These are phyloP conservation scores for Boloria euphrosyne DNA, from an alignment of 2,888 invertebrate species.

Conservation along the genomic window DNA sequence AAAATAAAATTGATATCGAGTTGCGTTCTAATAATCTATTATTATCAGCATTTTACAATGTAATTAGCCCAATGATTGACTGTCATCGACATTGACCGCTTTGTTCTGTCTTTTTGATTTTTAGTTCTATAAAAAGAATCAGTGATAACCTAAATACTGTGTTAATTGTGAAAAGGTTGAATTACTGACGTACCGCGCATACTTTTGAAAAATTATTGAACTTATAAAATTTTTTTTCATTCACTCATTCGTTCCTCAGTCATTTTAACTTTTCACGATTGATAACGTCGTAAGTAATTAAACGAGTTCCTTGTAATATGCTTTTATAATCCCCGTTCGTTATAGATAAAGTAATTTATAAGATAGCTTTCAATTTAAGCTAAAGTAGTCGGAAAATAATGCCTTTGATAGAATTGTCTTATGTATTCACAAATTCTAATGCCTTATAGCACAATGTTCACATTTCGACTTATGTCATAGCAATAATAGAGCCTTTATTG, in stretches of 20 bases:
- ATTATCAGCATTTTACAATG: slow-evolving; percentile 30
- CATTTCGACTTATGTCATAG: slow-evolving; percentile 14
- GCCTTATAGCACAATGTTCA: slow-evolving; percentile 21
- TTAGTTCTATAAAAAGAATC: slow-evolving; percentile 12
- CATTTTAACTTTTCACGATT: slow-evolving; percentile 23
- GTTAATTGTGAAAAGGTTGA: slow-evolving; percentile 23
- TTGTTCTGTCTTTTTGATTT: slow-evolving; percentile 25
- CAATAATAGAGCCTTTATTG: slow-evolving; percentile 26
- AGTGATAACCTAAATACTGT: slow-evolving; percentile 18
- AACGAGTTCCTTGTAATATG: slow-evolving; percentile 34
- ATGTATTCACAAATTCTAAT: slow-evolving; percentile 14
- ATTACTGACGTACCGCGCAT: slow-evolving; percentile 13
- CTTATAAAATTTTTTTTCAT: background rate
- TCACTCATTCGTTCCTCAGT: slow-evolving; percentile 9
- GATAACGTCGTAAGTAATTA: slow-evolving; percentile 22
- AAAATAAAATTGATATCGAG: slow-evolving; percentile 31
- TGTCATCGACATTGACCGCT: slow-evolving; percentile 34
- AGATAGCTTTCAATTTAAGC: slow-evolving; percentile 26
- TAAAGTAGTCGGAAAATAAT: slow-evolving; percentile 8
- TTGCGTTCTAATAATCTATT: slow-evolving; percentile 25
- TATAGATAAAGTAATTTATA: slow-evolving; percentile 15
- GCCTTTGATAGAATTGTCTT: slow-evolving; percentile 1
- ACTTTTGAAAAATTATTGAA: background rate
- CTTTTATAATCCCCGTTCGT: slow-evolving; percentile 26
- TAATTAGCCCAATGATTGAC: slow-evolving; percentile 35